Evolutionary conservation across 2,797 vertebrate genomes (phyloP).

Genomic region (Gobio occitaniae): DNA sequence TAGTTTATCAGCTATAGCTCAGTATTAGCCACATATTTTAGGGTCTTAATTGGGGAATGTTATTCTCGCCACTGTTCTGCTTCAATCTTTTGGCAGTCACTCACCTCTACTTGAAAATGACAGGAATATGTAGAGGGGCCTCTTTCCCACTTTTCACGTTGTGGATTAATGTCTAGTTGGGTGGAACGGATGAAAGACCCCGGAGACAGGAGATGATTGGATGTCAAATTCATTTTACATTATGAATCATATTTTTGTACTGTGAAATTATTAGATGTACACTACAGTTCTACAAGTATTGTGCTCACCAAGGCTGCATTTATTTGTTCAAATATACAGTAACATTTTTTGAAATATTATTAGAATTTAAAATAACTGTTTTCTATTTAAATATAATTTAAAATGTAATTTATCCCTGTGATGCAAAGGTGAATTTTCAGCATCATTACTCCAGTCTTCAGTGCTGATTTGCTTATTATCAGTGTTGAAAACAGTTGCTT

Average conservation of each 20-base stretch:
- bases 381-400: too few species aligned
- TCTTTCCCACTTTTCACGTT: slow-evolving; percentile 47
- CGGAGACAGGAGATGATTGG: neutral
- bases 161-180: slow-evolving; percentile 56
- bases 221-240: slow-evolving; percentile 16
- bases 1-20: slow-evolving; percentile 45
- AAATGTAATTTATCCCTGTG: neutral
- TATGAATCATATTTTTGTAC: neutral
- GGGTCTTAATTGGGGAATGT: slow-evolving; percentile 61
- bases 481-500: too few species aligned
- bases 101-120: slow-evolving; percentile 48
- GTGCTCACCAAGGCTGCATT: neutral
- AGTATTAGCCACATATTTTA: slow-evolving; percentile 45
- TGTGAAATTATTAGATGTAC: neutral
- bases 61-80: slow-evolving; percentile 42
- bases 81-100: slow-evolving; percentile 55
- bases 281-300: too few species aligned
- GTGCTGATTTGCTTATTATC: neutral
- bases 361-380: neutral
- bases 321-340: neutral
- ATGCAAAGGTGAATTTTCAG: neutral
- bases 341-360: neutral
- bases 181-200: slow-evolving; percentile 47
- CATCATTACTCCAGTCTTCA: neutral
- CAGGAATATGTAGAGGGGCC: slow-evolving; percentile 47